Evolutionary conservation across 2,113 vertebrate genomes (phyloP), one percentile per base, ranked within the genome.

Genomic region (Crotalus helleri): DNA sequence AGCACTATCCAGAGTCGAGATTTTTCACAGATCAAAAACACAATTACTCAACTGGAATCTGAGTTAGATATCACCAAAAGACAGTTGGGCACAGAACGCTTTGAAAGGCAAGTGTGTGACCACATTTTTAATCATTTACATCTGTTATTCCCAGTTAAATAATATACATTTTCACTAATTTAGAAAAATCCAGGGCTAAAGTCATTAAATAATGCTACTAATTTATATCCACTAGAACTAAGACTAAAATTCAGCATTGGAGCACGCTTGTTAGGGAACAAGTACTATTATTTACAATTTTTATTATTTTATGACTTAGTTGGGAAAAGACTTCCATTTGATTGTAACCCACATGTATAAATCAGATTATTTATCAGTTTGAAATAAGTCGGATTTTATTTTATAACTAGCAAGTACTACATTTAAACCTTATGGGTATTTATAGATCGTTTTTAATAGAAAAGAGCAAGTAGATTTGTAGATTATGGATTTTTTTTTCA

Each of bases 51-150:
- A 69, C 89, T 98, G 58, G 97, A 98, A 94, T 94, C 96, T 51
- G 98, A 98, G 92, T 96, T 98, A 86, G 97, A 96, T 94, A 97
- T 98, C 94, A 98, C 98, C 64, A 98, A 97, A 96, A 97, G 97
- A 92, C 98, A 98, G 69, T 96, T 99, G 61, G 96, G 95, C 49
- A 98, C 96, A 19, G 98, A 98, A 92, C 92, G 95, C 46, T 98
- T 98, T 95, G 98, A 98, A 96, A 98, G 98, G 98, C 96, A 96
- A 94, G 96, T 95, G 46, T 61, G 53, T 96, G 57, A 91, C 90
- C 87, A 24, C 33, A 81, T 15, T 69, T 69, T 29, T 64, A 26
- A 90, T 93, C 23, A 88, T 93, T 69, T 94, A 88, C 93, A 51
- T 91, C 7, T 24, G 4, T 21, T 94, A 33, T 90, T 12, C 94